These are phyloP conservation scores for Scaptomyza pallida DNA, from an alignment of 1,140 invertebrate species.

Conservation along the genomic window DNA sequence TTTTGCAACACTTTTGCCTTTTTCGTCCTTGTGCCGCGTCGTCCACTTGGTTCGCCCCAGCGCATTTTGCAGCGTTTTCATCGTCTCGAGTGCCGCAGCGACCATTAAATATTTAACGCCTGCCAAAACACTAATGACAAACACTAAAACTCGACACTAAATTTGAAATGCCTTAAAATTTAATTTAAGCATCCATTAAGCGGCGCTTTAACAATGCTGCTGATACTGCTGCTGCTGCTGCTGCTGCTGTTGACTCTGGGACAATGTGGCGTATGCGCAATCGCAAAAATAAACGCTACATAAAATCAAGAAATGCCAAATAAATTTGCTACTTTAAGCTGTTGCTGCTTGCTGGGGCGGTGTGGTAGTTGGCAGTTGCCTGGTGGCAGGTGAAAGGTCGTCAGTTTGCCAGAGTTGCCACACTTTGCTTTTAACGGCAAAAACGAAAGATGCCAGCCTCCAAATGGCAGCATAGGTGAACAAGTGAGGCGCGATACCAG, in stretches of 20 bases:
- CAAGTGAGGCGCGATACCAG: constrained; percentile 29
- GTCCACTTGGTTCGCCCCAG: background rate
- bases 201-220: constrained; percentile 47
- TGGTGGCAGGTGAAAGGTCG: constrained; percentile 9
- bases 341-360: constrained; percentile 5
- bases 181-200: constrained; percentile 80
- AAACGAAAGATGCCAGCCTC: constrained; percentile 47
- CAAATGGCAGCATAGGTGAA: constrained; percentile 34
- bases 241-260: constrained; percentile 1
- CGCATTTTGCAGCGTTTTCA: constrained; percentile 3
- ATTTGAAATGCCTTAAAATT: constrained; percentile 77
- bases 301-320: constrained; percentile 74
- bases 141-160: constrained; percentile 77
- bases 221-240: background rate
- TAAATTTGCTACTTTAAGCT: constrained; percentile 76
- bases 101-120: constrained; percentile 79
- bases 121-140: constrained; percentile 81
- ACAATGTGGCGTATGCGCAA: constrained; percentile 57
- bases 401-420: constrained; percentile 52
- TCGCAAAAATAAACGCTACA: constrained; percentile 73
- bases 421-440: constrained; percentile 70
- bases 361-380: no score
- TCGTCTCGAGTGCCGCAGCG: constrained; percentile 28
- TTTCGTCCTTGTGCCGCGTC: background rate
- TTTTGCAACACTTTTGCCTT: constrained; percentile 25